Conservation (phyloP, 2,113 vertebrate species). For the Dunckerocampus dactyliophorus region DNA sequence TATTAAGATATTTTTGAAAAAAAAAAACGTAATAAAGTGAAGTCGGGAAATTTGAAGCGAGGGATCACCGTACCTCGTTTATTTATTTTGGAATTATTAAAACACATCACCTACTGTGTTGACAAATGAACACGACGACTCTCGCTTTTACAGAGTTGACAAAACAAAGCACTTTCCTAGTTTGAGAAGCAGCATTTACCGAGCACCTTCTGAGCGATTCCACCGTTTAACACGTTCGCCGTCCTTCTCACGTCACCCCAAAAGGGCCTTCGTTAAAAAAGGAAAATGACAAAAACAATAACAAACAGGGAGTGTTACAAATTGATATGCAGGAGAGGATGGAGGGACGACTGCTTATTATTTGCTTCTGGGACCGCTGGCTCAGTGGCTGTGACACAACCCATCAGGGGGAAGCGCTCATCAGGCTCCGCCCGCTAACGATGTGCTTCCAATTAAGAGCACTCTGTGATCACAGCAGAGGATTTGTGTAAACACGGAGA, state of each 20-base stretch:
- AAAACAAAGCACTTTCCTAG: no score
- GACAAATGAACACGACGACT: no score
- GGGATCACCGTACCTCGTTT: no score
- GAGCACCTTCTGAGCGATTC: background rate
- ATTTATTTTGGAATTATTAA: no score
- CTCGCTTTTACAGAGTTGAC: no score
- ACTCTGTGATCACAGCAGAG: slow-evolving; percentile 67
- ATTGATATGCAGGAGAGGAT: slow-evolving; percentile 16
- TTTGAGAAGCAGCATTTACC: no score
- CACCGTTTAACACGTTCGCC: background rate
- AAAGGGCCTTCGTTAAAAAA: background rate
- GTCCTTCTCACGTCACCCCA: slow-evolving; percentile 12
- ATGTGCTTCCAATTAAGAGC: slow-evolving; percentile 73
- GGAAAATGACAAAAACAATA: slow-evolving; percentile 5
- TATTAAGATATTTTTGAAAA: no score
- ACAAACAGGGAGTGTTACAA: background rate
- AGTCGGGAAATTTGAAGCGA: no score
- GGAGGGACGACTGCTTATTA: slow-evolving; percentile 31
- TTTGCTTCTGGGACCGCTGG: slow-evolving; percentile 41
- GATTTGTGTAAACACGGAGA: slow-evolving; percentile 60
- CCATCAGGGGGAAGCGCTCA: slow-evolving; percentile 47
- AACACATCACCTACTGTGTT: no score
- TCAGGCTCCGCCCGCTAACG: slow-evolving; percentile 63
- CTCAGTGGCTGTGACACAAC: slow-evolving; percentile 43
- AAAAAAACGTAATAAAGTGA: no score